Base-by-base conservation (phyloP, 2,113 vertebrate species). In the Charina bottae region DNA sequence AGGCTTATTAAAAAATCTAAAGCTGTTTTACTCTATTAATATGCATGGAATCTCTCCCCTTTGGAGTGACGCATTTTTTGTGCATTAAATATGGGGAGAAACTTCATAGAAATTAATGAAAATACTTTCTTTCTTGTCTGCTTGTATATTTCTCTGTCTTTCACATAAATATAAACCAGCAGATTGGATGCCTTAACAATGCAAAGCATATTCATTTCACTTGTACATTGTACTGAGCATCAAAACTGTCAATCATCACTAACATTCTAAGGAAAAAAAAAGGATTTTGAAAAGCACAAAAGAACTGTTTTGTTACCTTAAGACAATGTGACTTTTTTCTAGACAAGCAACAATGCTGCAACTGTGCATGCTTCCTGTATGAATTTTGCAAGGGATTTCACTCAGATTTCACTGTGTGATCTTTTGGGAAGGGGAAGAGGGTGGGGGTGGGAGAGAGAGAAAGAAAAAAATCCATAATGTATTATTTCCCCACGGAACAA, bases 181-280 rank as follows among this genome's bases (percentile, higher is more conserved):
- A 99, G 98, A 98, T 98, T 98, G 98, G 98, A 99, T 99, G 99
- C 99, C 99, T 99, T 99, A 99, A 99, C 98, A 99, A 99, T 99
- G 99, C 99, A 99, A 99, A 98, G 98, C 98, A 98, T 98, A 98
- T 97, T 98, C 98, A 98, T 99, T 98, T 98, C 98, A 99, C 98
- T 96, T 98, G 98, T 98, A 99, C 98, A 98, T 98, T 98, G 98
- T 98, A 98, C 98, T 97, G 98, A 98, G 98, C 98, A 98, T 98
- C 98, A 97, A 98, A 98, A 98, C 98, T 98, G 97, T 98, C 98
- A 98, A 96, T 98, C 97, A 97, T 98, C 98, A 98, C 98, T 98
- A 98, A 98, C 98, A 98, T 98, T 99, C 97, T 98, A 97, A 98
- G 97, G 97, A 96, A 97, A 96, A 95, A 95, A 96, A 96, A 97